A percentile compares a stretch with the other conserved stretches of the same genome.
Conservation (phyloP, 2,888 invertebrate species). For the Ligdia adustata region DNA sequence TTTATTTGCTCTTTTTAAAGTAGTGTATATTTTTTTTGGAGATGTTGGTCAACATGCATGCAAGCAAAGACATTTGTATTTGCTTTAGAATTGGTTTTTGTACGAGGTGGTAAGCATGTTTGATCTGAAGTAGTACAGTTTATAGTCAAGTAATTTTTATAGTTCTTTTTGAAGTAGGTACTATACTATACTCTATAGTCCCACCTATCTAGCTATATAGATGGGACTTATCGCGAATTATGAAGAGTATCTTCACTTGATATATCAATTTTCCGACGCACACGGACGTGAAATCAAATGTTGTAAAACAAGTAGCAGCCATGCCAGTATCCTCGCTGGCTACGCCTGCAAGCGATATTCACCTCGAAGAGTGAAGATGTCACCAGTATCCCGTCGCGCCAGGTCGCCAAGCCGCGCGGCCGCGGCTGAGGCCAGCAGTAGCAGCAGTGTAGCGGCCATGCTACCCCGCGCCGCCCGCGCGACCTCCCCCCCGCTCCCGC, state of each 20-base stretch:
- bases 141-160: too few species aligned
- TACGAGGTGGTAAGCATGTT: slow-evolving; percentile 16
- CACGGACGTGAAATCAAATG: too few species aligned
- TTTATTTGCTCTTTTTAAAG: too few species aligned
- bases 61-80: slow-evolving; percentile 25
- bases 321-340: neutral
- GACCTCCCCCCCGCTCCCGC: slow-evolving; percentile 53
- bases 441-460: slow-evolving; percentile 70
- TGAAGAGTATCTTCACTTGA: too few species aligned
- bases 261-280: too few species aligned
- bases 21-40: too few species aligned
- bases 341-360: slow-evolving; percentile 17
- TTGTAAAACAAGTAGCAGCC: too few species aligned
- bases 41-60: slow-evolving; percentile 33
- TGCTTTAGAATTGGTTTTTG: slow-evolving; percentile 21
- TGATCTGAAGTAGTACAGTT: slow-evolving; percentile 16
- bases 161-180: too few species aligned
- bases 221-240: too few species aligned
- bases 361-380: slow-evolving; percentile 73
- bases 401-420: slow-evolving; percentile 69
- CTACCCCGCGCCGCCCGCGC: slow-evolving; percentile 70
- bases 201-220: too few species aligned
- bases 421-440: slow-evolving; percentile 62
- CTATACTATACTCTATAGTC: too few species aligned
- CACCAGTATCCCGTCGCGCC: slow-evolving; percentile 71